Percentiles rank a stretch among this genome's conserved stretches.
These are phyloP conservation scores for Drosophila mayaguana DNA, from an alignment of 2,888 invertebrate species.

Conservation along the genomic window DNA sequence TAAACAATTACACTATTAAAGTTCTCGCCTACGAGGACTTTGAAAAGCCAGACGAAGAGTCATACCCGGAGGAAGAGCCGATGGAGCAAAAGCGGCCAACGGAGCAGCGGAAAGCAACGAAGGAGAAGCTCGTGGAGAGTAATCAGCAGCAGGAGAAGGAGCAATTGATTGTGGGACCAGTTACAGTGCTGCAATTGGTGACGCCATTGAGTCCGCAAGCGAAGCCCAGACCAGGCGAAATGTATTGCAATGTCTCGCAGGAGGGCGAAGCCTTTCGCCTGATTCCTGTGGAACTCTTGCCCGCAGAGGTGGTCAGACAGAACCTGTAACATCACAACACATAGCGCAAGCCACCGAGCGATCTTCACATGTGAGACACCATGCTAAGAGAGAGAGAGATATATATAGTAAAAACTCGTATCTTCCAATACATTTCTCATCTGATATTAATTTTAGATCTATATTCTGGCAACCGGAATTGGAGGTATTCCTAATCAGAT, in stretches of 20 bases:
- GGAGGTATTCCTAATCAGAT: slow-evolving; percentile 12
- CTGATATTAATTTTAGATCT: slow-evolving; percentile 16
- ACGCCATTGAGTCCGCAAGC: slow-evolving; percentile 29
- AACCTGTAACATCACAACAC: slow-evolving; percentile 24
- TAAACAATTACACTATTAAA: slow-evolving; percentile 20
- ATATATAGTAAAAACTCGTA: background rate
- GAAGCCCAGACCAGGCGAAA: slow-evolving; percentile 27
- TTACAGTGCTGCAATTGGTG: slow-evolving; percentile 50
- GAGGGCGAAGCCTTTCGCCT: slow-evolving; percentile 53
- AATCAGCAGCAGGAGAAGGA: slow-evolving; percentile 1
- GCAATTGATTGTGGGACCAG: slow-evolving; percentile 26
- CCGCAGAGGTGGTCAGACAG: slow-evolving; percentile 10
- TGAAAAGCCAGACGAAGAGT: background rate
- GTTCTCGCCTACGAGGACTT: slow-evolving; percentile 38
- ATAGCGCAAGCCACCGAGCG: background rate
- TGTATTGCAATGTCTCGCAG: slow-evolving; percentile 27
- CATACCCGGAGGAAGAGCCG: background rate
- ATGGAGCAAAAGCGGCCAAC: background rate
- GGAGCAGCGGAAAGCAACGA: background rate
- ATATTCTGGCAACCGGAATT: slow-evolving; percentile 16
- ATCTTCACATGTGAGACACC: slow-evolving; percentile 23
- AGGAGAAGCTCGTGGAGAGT: background rate
- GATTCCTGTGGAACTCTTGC: slow-evolving; percentile 44
- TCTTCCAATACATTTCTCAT: background rate
- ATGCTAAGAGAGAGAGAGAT: background rate